phyloP scores from a whole-genome alignment of 2,113 vertebrate species.

The Athene cunicularia region DNA sequence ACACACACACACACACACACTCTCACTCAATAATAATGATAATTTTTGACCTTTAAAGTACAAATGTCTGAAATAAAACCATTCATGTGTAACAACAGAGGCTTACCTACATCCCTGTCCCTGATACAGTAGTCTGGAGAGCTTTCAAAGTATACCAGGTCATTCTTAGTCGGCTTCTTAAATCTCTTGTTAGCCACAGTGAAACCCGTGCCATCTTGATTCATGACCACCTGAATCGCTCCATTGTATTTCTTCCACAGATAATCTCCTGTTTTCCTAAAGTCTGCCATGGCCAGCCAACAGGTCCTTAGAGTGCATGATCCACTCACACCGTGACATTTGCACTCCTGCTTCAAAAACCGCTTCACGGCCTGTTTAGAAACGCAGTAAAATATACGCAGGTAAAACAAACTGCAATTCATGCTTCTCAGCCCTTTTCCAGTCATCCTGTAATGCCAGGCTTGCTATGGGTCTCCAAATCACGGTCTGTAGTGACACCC shows the following conservation, averaged over 20 bases:
- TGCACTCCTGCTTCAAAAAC: conserved; percentile 94
- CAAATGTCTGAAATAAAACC: conserved; percentile 12
- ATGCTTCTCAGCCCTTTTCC: background rate
- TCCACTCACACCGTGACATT: conserved; percentile 96
- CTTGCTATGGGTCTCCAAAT: background rate
- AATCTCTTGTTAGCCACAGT: conserved; percentile 86
- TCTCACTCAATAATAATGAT: background rate
- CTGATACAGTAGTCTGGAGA: conserved; percentile 96
- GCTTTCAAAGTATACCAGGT: conserved; percentile 95
- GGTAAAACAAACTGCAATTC: background rate
- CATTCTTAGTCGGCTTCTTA: conserved; percentile 90
- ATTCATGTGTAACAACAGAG: background rate
- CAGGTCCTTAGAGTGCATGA: conserved; percentile 93
- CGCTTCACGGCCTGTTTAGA: conserved; percentile 88
- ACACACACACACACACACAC: rapidly evolving
- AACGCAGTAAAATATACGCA: conserved; percentile 4
- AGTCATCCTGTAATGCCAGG: background rate
- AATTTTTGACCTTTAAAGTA: background rate
- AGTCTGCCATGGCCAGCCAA: conserved; percentile 95
- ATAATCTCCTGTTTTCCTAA: conserved; percentile 91
- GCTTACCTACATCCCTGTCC: conserved; percentile 89
- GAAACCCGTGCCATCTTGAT: conserved; percentile 94
- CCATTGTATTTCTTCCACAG: conserved; percentile 90
- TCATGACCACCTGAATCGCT: conserved; percentile 93
- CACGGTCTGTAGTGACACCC: conserved; percentile 66